These are phyloP conservation scores for Cantharis flavilabris DNA, from an alignment of 2,888 invertebrate genomes.

Conservation along the genomic window DNA sequence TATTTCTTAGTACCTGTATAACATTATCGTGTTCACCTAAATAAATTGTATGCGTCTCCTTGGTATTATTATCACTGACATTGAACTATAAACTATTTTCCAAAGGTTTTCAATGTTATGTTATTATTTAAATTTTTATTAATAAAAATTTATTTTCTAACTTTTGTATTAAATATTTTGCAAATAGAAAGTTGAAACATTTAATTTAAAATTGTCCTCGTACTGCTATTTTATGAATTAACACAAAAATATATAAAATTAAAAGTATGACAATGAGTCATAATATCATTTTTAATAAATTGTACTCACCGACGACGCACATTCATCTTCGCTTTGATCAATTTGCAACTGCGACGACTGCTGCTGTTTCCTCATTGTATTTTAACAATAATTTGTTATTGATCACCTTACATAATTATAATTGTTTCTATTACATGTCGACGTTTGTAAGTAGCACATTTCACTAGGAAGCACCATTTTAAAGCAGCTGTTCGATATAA, in stretches of 20 bases:
- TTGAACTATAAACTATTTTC: neutral
- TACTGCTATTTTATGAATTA: neutral
- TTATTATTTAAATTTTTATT: neutral
- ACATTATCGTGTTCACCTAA: neutral
- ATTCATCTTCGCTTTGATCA: slow-evolving; percentile 60
- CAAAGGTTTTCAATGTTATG: neutral
- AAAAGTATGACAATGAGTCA: slow-evolving; percentile 12
- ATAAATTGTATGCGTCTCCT: neutral
- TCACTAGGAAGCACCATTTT: slow-evolving; percentile 29
- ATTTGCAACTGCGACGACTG: slow-evolving; percentile 48
- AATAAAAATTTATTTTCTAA: neutral
- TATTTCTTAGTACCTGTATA: neutral
- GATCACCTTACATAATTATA: slow-evolving; percentile 12
- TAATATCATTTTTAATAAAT: neutral
- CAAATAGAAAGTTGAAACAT: neutral
- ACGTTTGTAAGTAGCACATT: slow-evolving; percentile 9
- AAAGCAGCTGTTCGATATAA: slow-evolving; percentile 44
- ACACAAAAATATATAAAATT: neutral
- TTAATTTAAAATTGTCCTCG: neutral
- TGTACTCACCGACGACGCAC: slow-evolving; percentile 59
- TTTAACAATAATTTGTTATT: slow-evolving; percentile 5
- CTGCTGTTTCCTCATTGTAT: slow-evolving; percentile 25
- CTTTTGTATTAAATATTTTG: neutral
- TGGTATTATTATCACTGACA: neutral
- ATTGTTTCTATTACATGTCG: slow-evolving; percentile 12